Conservation (phyloP, 2,113 vertebrate genomes). For the Noctilio leporinus region DNA sequence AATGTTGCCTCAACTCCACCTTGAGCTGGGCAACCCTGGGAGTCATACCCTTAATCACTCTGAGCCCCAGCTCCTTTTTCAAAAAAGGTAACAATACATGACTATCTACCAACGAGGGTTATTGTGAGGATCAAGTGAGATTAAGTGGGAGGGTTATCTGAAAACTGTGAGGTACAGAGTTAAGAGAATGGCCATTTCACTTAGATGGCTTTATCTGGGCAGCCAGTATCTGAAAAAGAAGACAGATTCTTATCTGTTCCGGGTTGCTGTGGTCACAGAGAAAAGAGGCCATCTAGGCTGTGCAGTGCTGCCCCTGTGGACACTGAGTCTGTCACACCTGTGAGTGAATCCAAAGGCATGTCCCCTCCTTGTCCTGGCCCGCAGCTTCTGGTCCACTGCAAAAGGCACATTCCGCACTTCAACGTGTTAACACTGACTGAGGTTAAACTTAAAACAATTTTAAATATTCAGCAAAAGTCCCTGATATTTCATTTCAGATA, state of each 20-base stretch:
- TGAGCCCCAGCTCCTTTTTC: not conserved
- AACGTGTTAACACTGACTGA: not conserved
- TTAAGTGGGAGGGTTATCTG: not conserved
- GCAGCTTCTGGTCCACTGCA: not conserved
- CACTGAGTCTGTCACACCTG: not conserved
- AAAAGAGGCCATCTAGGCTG: not conserved
- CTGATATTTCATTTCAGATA: slow-evolving; percentile 32
- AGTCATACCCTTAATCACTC: not conserved
- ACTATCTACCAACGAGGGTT: not conserved
- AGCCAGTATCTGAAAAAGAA: not conserved
- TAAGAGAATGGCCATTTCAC: not conserved
- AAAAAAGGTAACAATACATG: not conserved
- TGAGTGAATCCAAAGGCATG: not conserved
- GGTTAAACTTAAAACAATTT: not conserved
- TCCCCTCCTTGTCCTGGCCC: not conserved
- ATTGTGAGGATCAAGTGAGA: not conserved
- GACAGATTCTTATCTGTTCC: not conserved
- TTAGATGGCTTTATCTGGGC: not conserved
- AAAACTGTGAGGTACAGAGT: not conserved
- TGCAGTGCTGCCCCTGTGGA: not conserved
- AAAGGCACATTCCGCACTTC: slow-evolving; percentile 30
- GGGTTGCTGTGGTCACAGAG: not conserved
- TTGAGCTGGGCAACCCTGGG: not conserved
- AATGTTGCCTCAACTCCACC: not conserved
- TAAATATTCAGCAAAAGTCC: slow-evolving; percentile 21